Evolutionary conservation across 1,140 invertebrate species (phyloP).

Genomic region (Drosophila ananassae): DNA sequence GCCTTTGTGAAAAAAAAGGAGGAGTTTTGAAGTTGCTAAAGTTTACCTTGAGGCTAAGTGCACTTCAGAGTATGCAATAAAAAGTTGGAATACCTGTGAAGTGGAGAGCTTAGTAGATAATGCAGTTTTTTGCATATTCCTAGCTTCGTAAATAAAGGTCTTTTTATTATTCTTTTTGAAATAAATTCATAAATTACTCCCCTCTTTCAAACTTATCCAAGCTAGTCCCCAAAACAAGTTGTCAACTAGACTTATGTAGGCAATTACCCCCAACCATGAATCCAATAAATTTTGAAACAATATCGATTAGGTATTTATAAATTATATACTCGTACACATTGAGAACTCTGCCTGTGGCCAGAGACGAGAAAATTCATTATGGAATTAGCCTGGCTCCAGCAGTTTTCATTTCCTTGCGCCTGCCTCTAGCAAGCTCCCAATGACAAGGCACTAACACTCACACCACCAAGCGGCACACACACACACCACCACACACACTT

Average conservation of each 20-base stretch:
- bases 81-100: slow-evolving; percentile 36
- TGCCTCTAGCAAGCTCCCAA: slow-evolving; percentile 30
- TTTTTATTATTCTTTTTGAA: background rate
- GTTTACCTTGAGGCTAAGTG: slow-evolving; percentile 26
- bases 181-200: background rate
- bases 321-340: slow-evolving; percentile 26
- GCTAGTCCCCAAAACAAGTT: slow-evolving; percentile 9
- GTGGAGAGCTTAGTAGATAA: slow-evolving; percentile 10
- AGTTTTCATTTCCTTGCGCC: slow-evolving; percentile 44
- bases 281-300: slow-evolving; percentile 51
- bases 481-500: slow-evolving; percentile 10
- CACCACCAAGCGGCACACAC: slow-evolving; percentile 13
- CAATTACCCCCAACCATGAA: background rate
- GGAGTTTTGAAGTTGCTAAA: slow-evolving; percentile 24
- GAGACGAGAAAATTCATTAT: slow-evolving; percentile 48
- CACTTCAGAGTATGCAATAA: slow-evolving; percentile 16
- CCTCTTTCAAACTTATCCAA: too few species aligned
- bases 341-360: slow-evolving; percentile 30
- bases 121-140: slow-evolving; percentile 3
- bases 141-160: slow-evolving; percentile 1
- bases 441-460: slow-evolving; percentile 29
- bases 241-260: too few species aligned
- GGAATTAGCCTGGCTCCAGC: slow-evolving; percentile 44
- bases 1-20: slow-evolving; percentile 18
- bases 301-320: slow-evolving; percentile 44